phyloP scores from a whole-genome alignment of 2,888 invertebrate species.

The Notodonta ziczac region DNA sequence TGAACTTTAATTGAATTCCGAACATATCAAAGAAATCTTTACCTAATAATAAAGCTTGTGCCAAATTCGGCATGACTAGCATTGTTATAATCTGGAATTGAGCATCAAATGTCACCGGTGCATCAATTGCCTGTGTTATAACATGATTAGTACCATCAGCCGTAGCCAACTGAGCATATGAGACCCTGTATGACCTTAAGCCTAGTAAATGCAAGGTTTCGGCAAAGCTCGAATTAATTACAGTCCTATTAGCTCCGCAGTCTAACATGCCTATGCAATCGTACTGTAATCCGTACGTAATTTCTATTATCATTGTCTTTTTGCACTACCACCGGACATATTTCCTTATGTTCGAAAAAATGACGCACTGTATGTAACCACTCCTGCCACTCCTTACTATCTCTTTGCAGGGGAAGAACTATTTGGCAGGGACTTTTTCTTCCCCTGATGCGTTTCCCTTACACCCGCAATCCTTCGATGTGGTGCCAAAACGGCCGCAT shows the following conservation, averaged over 20 bases:
- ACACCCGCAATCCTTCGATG: slow-evolving; percentile 2
- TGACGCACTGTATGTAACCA: slow-evolving; percentile 14
- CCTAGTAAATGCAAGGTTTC: not conserved
- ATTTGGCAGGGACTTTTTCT: slow-evolving; percentile 14
- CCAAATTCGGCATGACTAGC: slow-evolving; percentile 5
- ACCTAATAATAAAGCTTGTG: slow-evolving; percentile 1
- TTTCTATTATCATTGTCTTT: slow-evolving; percentile 8
- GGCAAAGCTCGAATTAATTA: slow-evolving; percentile 5
- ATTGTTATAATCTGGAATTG: slow-evolving; percentile 7
- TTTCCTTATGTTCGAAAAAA: slow-evolving; percentile 3
- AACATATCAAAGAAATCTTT: slow-evolving; percentile 7
- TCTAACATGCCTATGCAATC: slow-evolving; percentile 5
- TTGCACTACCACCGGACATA: slow-evolving; percentile 5
- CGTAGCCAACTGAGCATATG: slow-evolving; percentile 3
- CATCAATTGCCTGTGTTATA: slow-evolving; percentile 3
- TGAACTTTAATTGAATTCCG: slow-evolving; percentile 3
- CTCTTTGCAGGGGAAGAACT: slow-evolving; percentile 5
- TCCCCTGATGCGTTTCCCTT: slow-evolving; percentile 14
- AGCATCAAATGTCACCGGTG: slow-evolving; percentile 3
- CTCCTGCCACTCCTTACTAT: slow-evolving; percentile 19
- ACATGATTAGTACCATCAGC: slow-evolving; percentile 4
- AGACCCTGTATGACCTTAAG: not conserved
- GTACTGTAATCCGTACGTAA: slow-evolving; percentile 2
- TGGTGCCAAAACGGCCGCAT: slow-evolving; percentile 7
- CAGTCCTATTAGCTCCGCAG: slow-evolving; percentile 3